Conservation (phyloP, 2,113 vertebrate species). For the Ictidomys tridecemlineatus region DNA sequence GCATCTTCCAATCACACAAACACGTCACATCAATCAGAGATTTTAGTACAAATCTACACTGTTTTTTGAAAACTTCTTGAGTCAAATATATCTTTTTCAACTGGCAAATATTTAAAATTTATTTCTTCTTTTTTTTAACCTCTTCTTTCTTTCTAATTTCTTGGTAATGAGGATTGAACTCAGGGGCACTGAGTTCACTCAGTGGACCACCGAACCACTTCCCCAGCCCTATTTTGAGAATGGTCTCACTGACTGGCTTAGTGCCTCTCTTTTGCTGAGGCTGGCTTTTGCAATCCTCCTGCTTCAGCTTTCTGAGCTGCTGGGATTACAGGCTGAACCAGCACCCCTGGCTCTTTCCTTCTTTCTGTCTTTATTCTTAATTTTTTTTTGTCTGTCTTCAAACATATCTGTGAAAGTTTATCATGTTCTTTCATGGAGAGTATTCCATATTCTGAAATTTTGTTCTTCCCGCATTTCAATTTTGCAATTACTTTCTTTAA, state of each 20-base stretch:
- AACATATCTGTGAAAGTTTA: background rate
- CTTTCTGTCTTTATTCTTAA: no score
- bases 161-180: no score
- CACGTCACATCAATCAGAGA: background rate
- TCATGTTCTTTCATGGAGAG: background rate
- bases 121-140: no score
- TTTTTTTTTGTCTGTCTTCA: background rate
- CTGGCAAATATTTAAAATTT: background rate
- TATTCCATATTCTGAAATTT: background rate
- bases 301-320: no score
- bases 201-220: no score
- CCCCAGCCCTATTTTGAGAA: no score
- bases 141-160: background rate
- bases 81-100: background rate
- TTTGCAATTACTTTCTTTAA: background rate
- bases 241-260: no score
- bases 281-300: no score
- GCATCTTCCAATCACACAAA: background rate
- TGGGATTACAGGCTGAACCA: no score
- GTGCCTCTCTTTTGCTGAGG: no score
- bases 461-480: background rate
- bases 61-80: background rate
- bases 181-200: no score
- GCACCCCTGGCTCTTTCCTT: no score
- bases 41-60: background rate